phyloP scores from a whole-genome alignment of 2,888 invertebrate genomes.

The Cephonodes hylas region DNA sequence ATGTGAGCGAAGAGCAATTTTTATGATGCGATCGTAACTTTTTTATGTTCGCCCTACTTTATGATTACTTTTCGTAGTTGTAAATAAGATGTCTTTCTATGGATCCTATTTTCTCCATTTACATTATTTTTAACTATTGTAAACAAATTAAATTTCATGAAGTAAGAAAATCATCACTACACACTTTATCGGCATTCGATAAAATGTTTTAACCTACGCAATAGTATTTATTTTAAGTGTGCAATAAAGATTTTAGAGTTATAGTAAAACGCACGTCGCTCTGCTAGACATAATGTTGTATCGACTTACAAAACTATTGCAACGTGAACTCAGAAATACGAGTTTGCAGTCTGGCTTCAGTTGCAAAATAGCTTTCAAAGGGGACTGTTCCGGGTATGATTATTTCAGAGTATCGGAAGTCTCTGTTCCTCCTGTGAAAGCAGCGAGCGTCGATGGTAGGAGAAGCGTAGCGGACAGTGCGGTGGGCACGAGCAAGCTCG shows the following conservation, averaged over 20 bases:
- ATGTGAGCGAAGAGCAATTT: slow-evolving; percentile 47
- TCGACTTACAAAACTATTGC: slow-evolving; percentile 27
- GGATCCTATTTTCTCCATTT: not conserved
- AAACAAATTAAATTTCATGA: not conserved
- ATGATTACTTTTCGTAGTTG: slow-evolving; percentile 28
- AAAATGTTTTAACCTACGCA: slow-evolving; percentile 13
- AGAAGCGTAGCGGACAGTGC: slow-evolving; percentile 7
- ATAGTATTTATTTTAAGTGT: not conserved
- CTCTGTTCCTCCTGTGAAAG: slow-evolving; percentile 21
- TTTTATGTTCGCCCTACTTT: slow-evolving; percentile 52
- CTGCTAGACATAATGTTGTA: slow-evolving; percentile 28
- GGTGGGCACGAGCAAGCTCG: slow-evolving; percentile 35
- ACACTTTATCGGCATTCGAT: slow-evolving; percentile 7
- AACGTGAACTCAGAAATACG: not conserved
- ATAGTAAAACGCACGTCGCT: slow-evolving; percentile 21
- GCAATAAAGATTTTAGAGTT: slow-evolving; percentile 32
- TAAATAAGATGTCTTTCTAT: not conserved
- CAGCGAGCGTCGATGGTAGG: slow-evolving; percentile 14
- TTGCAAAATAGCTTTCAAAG: slow-evolving; percentile 32
- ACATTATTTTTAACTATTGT: not conserved
- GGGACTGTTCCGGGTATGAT: not conserved
- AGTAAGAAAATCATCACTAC: not conserved
- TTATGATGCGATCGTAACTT: slow-evolving; percentile 58
- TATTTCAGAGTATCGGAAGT: slow-evolving; percentile 3
- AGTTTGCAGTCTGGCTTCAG: slow-evolving; percentile 10